A percentile compares a stretch with the other conserved stretches of the same genome.
Evolutionary conservation across 2,113 vertebrate species (phyloP).

Genomic region (Heptranchias perlo): DNA sequence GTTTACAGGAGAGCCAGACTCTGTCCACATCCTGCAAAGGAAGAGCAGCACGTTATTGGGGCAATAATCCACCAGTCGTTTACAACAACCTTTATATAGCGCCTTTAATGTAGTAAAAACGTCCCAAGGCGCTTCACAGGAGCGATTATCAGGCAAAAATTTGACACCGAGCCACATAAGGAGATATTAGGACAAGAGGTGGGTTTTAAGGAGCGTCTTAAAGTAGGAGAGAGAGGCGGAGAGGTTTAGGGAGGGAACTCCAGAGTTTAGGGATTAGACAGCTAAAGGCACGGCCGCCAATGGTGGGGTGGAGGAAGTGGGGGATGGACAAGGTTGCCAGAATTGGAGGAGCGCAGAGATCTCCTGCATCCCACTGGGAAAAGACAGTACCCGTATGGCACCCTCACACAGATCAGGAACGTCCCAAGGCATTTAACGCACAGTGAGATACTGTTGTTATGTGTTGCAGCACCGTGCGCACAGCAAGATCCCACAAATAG

Average conservation of each 20-base stretch:
- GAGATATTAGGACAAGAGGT: neutral
- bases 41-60: neutral
- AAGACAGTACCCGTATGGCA: too few relatives aligned
- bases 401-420: too few relatives aligned
- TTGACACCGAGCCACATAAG: neutral
- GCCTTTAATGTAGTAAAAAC: neutral
- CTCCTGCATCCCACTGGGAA: neutral
- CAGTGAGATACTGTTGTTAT: too few relatives aligned
- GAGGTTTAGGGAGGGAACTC: neutral
- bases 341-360: neutral
- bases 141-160: neutral
- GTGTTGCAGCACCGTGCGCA: too few relatives aligned
- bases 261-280: too few relatives aligned
- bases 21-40: constrained; percentile 84
- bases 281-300: too few relatives aligned
- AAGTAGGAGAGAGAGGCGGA: neutral
- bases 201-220: neutral
- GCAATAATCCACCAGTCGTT: neutral
- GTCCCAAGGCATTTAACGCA: too few relatives aligned
- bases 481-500: too few relatives aligned
- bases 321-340: neutral
- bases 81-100: neutral
- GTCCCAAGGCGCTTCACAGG: neutral
- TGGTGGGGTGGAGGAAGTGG: neutral
- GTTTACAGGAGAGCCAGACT: constrained; percentile 90